Base-by-base conservation (phyloP, 1,140 invertebrate genomes). In the Brachionus plicatilis region DNA sequence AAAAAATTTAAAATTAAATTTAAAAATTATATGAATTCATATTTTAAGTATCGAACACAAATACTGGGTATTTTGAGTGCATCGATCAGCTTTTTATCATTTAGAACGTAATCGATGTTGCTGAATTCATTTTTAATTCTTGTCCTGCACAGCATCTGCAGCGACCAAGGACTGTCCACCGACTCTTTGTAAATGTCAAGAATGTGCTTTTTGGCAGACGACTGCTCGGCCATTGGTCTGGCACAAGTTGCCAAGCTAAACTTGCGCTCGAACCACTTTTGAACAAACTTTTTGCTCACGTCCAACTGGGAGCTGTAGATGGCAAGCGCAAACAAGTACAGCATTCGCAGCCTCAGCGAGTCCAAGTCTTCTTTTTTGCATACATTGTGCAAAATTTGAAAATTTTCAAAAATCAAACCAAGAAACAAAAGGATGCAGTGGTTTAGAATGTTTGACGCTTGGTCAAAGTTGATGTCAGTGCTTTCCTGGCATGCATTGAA, bases 1-100 rank as follows among this genome's bases (percentile, higher is more conserved):
- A n/a, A n/a, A 17, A 27, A 27, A 14, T 33, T 33, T 37, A 17
- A 14, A 29, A 29, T n/a, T n/a, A n/a, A n/a, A n/a, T n/a, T n/a
- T n/a, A n/a, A 29, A 29, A 72, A 43, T 33, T 33, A 72, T 72
- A 41, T 41, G 41, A 72, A 76, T 50, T 76, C 72, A 24, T 76
- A 76, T 76, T 76, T 76, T n/a, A 76, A 76, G 43, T 76, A 76
- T 27, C 72, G 41, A 50, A 76, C 72, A 50, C 72, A 76, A 27
- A 76, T 76, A 50, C 47, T 76, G 1, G 72, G 72, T 50, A 76
- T 47, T 53, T 76, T 76, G 3, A 76, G 12, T 8, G 43, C 20
- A 50, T 76, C 47, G 47, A 76, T 76, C 27, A 76, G 11, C 14
- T 76, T 76, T 29, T 76, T 76, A 50, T 76, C 72, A 37, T 76